Percentiles rank a stretch among this genome's conserved stretches.
phyloP scores from a whole-genome alignment of 1,140 invertebrate genomes.

The Calosoma granatense region DNA sequence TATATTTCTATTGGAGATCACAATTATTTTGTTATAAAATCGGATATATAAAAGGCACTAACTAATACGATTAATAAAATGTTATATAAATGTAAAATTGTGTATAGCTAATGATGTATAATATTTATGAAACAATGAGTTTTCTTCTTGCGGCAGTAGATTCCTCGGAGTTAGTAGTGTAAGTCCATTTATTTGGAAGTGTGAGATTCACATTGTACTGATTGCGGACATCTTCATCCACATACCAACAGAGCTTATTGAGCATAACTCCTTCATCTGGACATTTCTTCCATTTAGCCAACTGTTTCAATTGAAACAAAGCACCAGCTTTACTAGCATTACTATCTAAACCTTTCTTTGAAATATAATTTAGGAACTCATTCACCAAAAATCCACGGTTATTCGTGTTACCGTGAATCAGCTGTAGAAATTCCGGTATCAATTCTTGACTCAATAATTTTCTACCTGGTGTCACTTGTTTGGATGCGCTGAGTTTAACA shows the following conservation, averaged over 20 bases:
- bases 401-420: constrained; percentile 57
- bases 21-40: no score
- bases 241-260: constrained; percentile 56
- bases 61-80: no score
- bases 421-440: constrained; percentile 52
- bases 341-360: constrained; percentile 20
- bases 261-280: constrained; percentile 44
- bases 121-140: background rate
- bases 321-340: constrained; percentile 39
- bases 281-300: constrained; percentile 48
- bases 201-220: constrained; percentile 46
- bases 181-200: constrained; percentile 45
- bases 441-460: constrained; percentile 30
- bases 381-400: constrained; percentile 47
- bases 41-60: no score
- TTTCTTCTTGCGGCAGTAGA: background rate
- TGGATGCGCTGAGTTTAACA: constrained; percentile 18
- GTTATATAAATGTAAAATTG: no score
- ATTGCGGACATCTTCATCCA: constrained; percentile 44
- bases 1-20: no score
- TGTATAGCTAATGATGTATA: no score
- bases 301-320: constrained; percentile 44
- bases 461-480: constrained; percentile 7
- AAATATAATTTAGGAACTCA: constrained; percentile 54
- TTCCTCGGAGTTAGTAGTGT: constrained; percentile 20